Conservation (phyloP, 2,888 invertebrate genomes). For the Dasypolia templi region DNA sequence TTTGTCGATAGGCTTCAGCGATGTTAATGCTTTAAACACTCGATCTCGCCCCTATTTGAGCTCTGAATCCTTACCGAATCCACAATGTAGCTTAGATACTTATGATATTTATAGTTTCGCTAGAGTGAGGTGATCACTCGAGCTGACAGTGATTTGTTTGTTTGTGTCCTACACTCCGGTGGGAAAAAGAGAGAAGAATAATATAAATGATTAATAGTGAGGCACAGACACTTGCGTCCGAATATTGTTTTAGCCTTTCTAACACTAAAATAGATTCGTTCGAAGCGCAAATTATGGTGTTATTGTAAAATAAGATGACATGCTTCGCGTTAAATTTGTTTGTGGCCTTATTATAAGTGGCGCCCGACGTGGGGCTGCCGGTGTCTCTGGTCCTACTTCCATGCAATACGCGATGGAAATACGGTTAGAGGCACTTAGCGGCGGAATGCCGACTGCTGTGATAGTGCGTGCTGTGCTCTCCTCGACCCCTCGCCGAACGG, state of each 20-base stretch:
- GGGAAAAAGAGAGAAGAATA: conserved; percentile 40
- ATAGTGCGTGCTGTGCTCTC: conserved; percentile 89
- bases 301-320: conserved; percentile 77
- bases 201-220: conserved; percentile 63
- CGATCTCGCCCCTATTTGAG: conserved; percentile 84
- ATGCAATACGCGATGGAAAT: conserved; percentile 45
- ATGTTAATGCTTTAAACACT: conserved; percentile 82
- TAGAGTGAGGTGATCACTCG: conserved; percentile 59
- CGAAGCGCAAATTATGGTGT: conserved; percentile 81
- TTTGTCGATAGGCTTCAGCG: conserved; percentile 77
- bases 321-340: conserved; percentile 87
- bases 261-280: conserved; percentile 71
- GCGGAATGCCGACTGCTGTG: conserved; percentile 85
- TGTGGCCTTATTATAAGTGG: conserved; percentile 89
- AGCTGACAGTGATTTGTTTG: conserved; percentile 37
- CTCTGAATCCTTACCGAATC: conserved; percentile 75
- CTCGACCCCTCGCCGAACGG: conserved; percentile 77
- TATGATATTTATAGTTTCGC: conserved; percentile 59
- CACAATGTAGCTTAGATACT: conserved; percentile 75
- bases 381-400: conserved; percentile 69
- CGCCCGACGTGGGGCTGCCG: conserved; percentile 81
- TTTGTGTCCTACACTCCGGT: conserved; percentile 36
- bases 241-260: conserved; percentile 75
- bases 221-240: conserved; percentile 84
- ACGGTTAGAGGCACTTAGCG: conserved; percentile 74